A percentile compares a stretch with the other conserved stretches of the same genome.
Conservation (phyloP, 2,797 vertebrate genomes). For the Danio jaintianensis region DNA sequence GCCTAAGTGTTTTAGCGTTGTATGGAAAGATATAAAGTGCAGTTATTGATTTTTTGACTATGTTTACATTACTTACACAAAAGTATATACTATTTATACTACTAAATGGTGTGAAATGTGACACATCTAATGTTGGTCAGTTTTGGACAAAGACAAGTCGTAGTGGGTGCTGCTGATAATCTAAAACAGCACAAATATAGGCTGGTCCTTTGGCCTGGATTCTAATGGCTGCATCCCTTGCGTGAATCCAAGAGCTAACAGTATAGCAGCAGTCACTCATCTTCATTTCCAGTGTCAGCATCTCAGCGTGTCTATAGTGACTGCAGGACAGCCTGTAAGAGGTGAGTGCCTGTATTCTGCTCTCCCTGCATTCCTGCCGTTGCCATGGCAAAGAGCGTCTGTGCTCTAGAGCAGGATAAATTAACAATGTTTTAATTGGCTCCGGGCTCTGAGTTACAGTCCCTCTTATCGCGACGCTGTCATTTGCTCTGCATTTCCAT, state of each 20-base stretch:
- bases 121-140: background rate
- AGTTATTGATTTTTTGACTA: no score
- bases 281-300: conserved; percentile 33
- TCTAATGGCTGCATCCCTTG: conserved; percentile 8
- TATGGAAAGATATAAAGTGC: no score
- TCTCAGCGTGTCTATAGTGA: background rate
- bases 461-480: conserved; percentile 46
- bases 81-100: no score
- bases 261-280: conserved; percentile 19
- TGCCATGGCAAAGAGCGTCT: conserved; percentile 76
- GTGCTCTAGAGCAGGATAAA: conserved; percentile 71
- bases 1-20: no score
- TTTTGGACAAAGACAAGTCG: background rate
- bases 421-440: conserved; percentile 68
- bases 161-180: background rate
- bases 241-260: conserved; percentile 3
- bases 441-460: conserved; percentile 44
- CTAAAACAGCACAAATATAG: background rate
- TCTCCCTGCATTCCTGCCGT: conserved; percentile 65
- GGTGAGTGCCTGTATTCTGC: conserved; percentile 40
- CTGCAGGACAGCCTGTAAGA: conserved; percentile 31
- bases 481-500: conserved; percentile 30
- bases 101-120: no score
- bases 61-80: no score
- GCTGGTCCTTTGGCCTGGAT: background rate